phyloP scores from a whole-genome alignment of 2,797 vertebrate genomes.

The Danio choprae region DNA sequence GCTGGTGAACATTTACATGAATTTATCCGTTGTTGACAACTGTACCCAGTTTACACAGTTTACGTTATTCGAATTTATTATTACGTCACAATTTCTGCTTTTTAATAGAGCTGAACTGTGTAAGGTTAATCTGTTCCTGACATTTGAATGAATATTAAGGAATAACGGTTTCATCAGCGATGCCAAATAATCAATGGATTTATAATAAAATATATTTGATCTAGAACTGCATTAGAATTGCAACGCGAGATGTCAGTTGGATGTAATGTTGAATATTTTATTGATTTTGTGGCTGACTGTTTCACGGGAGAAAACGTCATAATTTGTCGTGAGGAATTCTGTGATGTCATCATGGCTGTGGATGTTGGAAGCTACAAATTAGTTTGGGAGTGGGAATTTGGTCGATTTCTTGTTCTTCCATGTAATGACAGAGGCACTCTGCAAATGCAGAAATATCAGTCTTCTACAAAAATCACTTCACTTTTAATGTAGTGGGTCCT shows the following conservation, averaged over 20 bases:
- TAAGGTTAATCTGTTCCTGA: neutral
- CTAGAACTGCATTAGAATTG: neutral
- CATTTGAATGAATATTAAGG: neutral
- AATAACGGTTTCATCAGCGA: neutral
- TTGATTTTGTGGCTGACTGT: neutral
- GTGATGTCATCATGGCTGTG: neutral
- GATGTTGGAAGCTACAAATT: neutral
- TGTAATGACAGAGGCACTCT: neutral
- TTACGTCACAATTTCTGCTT: neutral
- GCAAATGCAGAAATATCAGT: too few relatives aligned
- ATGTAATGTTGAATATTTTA: neutral
- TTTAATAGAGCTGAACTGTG: neutral
- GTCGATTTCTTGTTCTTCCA: neutral
- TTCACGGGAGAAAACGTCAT: neutral
- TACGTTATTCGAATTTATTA: neutral
- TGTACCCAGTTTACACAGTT: neutral
- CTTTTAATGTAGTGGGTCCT: neutral
- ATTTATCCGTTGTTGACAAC: neutral
- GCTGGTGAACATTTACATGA: conserved; percentile 17
- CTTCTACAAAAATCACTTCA: neutral
- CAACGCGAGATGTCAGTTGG: neutral
- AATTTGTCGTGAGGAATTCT: neutral
- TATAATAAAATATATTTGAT: neutral
- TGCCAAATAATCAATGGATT: neutral
- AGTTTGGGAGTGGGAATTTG: neutral